Evolutionary conservation across 2,797 vertebrate species (phyloP), one percentile per base, ranked within the genome.

Genomic region (Tragopan temminckii): DNA sequence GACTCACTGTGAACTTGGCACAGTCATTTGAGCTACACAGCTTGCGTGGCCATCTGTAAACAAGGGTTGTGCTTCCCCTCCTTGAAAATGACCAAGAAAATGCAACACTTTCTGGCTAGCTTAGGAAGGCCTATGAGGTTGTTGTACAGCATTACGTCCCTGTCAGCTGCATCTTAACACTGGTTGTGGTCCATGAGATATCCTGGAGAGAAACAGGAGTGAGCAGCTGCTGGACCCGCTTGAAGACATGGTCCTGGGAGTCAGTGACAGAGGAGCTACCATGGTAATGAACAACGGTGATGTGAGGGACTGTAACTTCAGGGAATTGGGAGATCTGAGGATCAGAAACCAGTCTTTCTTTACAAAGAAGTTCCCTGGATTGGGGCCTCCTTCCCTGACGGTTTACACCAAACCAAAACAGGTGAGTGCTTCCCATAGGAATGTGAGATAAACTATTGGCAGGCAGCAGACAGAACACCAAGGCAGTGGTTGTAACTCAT

Each of bases 231-330:
- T 59, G 42, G 6, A 29, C 62, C n/a, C 45, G 27, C 50, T 38
- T 69, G 36, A 50, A 84, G 15, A 45, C 15, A 6, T 4, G 19
- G 74, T 68, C 58, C 50, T 81, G 27, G 31, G 58, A 67, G 23
- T 4, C 1, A 1, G 16, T 5, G 13, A 17, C 42, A 76, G 43
- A 80, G 62, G 58, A 57, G 7, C 38, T 82, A 31, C 42, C 0
- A 0, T 50, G 42, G 12, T 27, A 66, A 69, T 5, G 18, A 46
- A 40, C n/a, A 90, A 25, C n/a, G 72, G 23, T 53, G 69, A 40
- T 57, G 70, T 11, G 58, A 90, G 69, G 27, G 45, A 63, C 35
- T 25, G 36, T 35, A 85, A 68, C 42, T 76, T 87, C 38, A 81
- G 71, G 43, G 58, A 69, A 69, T 17, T 27, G 53, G 11, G 19